Evolutionary conservation across 2,888 invertebrate species (phyloP).

Genomic region (Diloba caeruleocephala): DNA sequence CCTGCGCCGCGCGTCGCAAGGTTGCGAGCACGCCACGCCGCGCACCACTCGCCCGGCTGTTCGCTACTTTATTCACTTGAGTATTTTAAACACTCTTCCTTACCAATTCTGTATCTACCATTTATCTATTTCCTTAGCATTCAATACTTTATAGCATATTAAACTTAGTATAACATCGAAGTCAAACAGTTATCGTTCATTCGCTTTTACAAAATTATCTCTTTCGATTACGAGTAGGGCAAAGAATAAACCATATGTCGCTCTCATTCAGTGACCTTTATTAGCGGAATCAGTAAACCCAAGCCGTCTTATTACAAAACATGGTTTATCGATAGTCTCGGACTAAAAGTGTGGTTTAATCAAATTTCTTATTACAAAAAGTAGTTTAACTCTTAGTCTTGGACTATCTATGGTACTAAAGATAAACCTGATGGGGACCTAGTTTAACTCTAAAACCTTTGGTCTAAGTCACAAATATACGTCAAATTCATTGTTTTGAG

Average conservation of each 20-base stretch:
- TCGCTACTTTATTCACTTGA: constrained; percentile 52
- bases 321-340: too few relatives aligned
- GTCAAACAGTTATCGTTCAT: constrained; percentile 72
- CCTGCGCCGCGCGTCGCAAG: constrained; percentile 84
- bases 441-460: too few relatives aligned
- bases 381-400: too few relatives aligned
- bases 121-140: constrained; percentile 28
- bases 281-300: constrained; percentile 66
- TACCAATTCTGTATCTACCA: constrained; percentile 24
- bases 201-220: constrained; percentile 65
- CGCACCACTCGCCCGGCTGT: constrained; percentile 26
- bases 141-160: constrained; percentile 32
- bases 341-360: too few relatives aligned
- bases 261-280: constrained; percentile 73
- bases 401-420: too few relatives aligned
- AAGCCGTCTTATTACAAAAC: too few relatives aligned
- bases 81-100: constrained; percentile 51
- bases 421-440: too few relatives aligned
- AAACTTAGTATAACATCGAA: constrained; percentile 31
- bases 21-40: constrained; percentile 69
- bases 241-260: constrained; percentile 50
- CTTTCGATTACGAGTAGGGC: constrained; percentile 25
- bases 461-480: too few relatives aligned
- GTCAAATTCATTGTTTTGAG: too few relatives aligned
- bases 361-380: too few relatives aligned